Conservation (phyloP, 2,797 vertebrate genomes). For the Pogonophryne albipinna region DNA sequence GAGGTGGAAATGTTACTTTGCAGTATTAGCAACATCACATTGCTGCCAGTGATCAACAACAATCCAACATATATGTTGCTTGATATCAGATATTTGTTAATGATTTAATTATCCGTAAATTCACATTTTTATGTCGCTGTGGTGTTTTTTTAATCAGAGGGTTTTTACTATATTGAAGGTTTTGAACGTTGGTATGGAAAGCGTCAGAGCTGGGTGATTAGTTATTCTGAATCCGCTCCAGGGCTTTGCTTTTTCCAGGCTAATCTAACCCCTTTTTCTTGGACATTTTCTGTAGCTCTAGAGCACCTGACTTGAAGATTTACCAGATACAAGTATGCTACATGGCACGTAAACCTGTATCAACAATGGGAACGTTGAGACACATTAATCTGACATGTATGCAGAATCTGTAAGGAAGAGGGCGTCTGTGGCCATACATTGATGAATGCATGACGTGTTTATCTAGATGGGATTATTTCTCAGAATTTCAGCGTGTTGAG, state of each 20-base stretch:
- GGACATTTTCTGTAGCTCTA: constrained; percentile 1
- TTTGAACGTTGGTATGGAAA: constrained; percentile 6
- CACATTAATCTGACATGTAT: constrained; percentile 41
- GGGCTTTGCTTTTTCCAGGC: constrained; percentile 9
- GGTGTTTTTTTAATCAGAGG: too few relatives aligned
- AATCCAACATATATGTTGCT: too few relatives aligned
- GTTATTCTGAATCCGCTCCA: constrained; percentile 36
- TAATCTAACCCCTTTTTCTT: constrained; percentile 10
- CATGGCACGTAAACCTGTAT: neutral
- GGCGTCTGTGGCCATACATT: constrained; percentile 50
- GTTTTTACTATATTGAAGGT: too few relatives aligned
- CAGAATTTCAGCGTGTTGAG: constrained; percentile 66
- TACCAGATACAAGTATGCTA: constrained; percentile 1
- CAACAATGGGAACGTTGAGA: constrained; percentile 13
- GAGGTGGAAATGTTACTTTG: too few relatives aligned
- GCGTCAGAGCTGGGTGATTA: constrained; percentile 15
- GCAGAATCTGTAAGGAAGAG: constrained; percentile 42
- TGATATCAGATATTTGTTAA: too few relatives aligned
- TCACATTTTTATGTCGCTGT: too few relatives aligned
- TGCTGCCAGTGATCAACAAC: too few relatives aligned
- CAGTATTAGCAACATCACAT: too few relatives aligned
- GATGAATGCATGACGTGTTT: constrained; percentile 59
- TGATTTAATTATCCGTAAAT: too few relatives aligned
- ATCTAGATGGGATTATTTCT: constrained; percentile 63
- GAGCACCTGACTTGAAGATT: constrained; percentile 16